A percentile compares a stretch with the other conserved stretches of the same genome.
phyloP scores from a whole-genome alignment of 2,888 invertebrate species.

The Monochamus alternatus region DNA sequence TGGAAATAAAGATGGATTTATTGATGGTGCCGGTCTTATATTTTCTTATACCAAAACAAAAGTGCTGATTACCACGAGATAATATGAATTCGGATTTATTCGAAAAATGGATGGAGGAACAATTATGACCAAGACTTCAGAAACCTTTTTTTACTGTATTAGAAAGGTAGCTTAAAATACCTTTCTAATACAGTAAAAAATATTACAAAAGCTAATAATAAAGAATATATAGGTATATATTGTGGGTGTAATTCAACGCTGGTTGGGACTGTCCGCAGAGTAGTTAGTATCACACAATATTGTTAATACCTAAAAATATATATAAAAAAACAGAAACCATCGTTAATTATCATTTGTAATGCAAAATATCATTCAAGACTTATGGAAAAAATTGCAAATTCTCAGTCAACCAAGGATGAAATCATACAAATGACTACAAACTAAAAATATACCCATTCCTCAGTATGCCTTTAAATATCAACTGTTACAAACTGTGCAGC shows the following conservation, averaged over 20 bases:
- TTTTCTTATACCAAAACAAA: slow-evolving; percentile 16
- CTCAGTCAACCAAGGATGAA: neutral
- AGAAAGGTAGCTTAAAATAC: too few species aligned
- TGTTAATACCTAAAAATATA: too few species aligned
- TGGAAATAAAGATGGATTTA: slow-evolving; percentile 6
- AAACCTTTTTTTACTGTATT: neutral
- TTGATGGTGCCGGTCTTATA: too few species aligned
- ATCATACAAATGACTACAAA: neutral
- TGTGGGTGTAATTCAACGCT: too few species aligned
- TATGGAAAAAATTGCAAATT: slow-evolving; percentile 15
- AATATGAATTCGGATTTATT: slow-evolving; percentile 30
- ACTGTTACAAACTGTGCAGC: neutral
- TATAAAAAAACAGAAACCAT: too few species aligned
- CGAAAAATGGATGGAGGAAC: slow-evolving; percentile 36
- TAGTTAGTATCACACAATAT: too few species aligned
- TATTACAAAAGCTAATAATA: too few species aligned
- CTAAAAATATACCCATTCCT: neutral
- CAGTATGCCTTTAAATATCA: neutral
- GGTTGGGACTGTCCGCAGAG: too few species aligned
- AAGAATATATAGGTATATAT: too few species aligned
- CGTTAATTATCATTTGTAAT: slow-evolving; percentile 10
- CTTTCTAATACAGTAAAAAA: too few species aligned
- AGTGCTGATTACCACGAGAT: slow-evolving; percentile 21
- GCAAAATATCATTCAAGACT: slow-evolving; percentile 15
- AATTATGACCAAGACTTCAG: slow-evolving; percentile 28